These are phyloP conservation scores for Amphimedon queenslandica DNA, from an alignment of 37 sponge, comb jelly and placozoan species.

Conservation along the genomic window DNA sequence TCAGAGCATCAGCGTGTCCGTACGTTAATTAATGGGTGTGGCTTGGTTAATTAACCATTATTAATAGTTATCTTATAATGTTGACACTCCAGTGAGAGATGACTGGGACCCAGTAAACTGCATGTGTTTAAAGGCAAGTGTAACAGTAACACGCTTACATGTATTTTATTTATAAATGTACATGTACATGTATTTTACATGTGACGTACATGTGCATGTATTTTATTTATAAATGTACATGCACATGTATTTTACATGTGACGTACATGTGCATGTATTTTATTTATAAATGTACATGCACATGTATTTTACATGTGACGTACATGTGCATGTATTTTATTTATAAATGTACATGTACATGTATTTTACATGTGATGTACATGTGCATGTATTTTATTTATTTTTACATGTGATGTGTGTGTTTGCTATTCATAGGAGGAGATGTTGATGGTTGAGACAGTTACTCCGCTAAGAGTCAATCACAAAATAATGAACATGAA, in stretches of 20 bases:
- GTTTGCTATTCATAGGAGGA: constrained; percentile 27
- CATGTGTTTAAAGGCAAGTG: constrained; percentile 44
- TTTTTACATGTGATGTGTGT: neutral
- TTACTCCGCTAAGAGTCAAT: constrained; percentile 39
- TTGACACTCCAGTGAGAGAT: constrained; percentile 9
- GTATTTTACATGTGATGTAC: constrained; percentile 2
- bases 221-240: neutral
- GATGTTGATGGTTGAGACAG: constrained; percentile 9
- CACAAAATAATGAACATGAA: constrained; percentile 45
- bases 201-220: constrained; percentile 9
- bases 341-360: neutral
- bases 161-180: neutral
- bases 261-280: too few relatives aligned
- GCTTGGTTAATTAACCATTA: neutral
- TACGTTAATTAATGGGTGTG: constrained; percentile 4
- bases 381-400: constrained; percentile 5
- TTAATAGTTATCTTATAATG: constrained; percentile 24
- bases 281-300: neutral
- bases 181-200: neutral
- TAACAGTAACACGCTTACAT: neutral
- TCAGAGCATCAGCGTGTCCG: constrained; percentile 21
- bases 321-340: neutral
- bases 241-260: neutral
- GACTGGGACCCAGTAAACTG: constrained; percentile 38
- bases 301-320: neutral